Evolutionary conservation across 2,888 invertebrate genomes (phyloP), one percentile per base, ranked within the genome.

Genomic region (Folsomia manolachei): DNA sequence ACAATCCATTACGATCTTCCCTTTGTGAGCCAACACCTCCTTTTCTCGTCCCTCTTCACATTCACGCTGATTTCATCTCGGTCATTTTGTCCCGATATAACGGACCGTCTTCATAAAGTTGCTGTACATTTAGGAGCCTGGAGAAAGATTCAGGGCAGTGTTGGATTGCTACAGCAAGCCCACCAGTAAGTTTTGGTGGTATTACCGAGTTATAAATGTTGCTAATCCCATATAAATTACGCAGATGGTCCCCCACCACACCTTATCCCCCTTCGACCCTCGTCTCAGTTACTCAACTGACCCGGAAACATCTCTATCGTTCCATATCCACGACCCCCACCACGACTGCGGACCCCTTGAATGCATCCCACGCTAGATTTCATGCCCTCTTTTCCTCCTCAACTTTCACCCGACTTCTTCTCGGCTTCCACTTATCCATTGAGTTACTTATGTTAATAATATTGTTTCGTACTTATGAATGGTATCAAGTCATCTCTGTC

Each of bases 401-500:
- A 19, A 90, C 93, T 14, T 86, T 94, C 66, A 87, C 93, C 65
- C 90, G 91, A 82, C 86, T 90, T 63, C 85, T 94, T 68, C 87
- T 95, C 26, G 88, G 89, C 21, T 84, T 94, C 21, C 79, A 80
- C 63, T 60, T 79, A 23, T 70, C 77, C 18, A 69, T 87, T 63
- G 89, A 97, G 63, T 83, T 90, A 0, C 87, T 91, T 63, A 93
- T 96, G 84, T 86, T 97, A 72, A 88, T 90, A 69, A 86, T 94
- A 39, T 85, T 97, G 14, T 87, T 93, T 80, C 88, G 91, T 77
- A 90, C 91, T 19, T 88, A 89, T 53, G 92, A 95, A 81, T 98
- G 97, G 97, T 93, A 96, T 85, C 92, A 94, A 83, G 89, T 95
- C 74, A 84, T 97, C 63, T 92, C 96, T 1, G 87, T 95, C 81